A percentile compares a stretch with the other conserved stretches of the same genome.
Conservation (phyloP, 1,140 invertebrate genomes). For the Trichomalopsis sarcophagae region DNA sequence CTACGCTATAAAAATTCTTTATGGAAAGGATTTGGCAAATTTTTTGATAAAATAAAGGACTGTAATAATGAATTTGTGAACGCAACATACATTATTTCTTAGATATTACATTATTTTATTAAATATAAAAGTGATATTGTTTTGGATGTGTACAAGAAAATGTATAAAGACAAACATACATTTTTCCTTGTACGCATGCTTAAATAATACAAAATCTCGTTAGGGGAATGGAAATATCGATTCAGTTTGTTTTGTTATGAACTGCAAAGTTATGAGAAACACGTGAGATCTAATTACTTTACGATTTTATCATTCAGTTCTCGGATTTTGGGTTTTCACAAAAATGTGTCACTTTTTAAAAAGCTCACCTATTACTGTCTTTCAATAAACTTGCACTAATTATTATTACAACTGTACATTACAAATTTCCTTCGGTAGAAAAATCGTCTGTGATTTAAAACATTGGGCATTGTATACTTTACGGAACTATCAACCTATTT, state of each 20-base stretch:
- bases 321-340: neutral
- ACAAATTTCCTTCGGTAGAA: slow-evolving; percentile 45
- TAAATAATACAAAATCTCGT: slow-evolving; percentile 10
- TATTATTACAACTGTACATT: slow-evolving; percentile 46
- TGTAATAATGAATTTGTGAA: neutral
- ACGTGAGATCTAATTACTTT: neutral
- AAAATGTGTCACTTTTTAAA: slow-evolving; percentile 32
- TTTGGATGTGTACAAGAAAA: slow-evolving; percentile 15
- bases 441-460: slow-evolving; percentile 43
- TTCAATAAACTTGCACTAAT: slow-evolving; percentile 46
- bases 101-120: slow-evolving; percentile 20
- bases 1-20: neutral
- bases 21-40: neutral
- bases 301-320: neutral
- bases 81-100: neutral
- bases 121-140: slow-evolving; percentile 31
- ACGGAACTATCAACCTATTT: slow-evolving; percentile 25
- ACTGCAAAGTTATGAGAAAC: slow-evolving; percentile 2
- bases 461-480: neutral
- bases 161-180: slow-evolving; percentile 1
- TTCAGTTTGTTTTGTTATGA: neutral
- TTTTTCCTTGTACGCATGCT: slow-evolving; percentile 14
- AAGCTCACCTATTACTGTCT: slow-evolving; percentile 34
- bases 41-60: neutral
- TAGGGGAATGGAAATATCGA: slow-evolving; percentile 16